A percentile compares a stretch with the other conserved stretches of the same genome.
Conservation (phyloP, 2,888 invertebrate species). For the Acleris sparsana region DNA sequence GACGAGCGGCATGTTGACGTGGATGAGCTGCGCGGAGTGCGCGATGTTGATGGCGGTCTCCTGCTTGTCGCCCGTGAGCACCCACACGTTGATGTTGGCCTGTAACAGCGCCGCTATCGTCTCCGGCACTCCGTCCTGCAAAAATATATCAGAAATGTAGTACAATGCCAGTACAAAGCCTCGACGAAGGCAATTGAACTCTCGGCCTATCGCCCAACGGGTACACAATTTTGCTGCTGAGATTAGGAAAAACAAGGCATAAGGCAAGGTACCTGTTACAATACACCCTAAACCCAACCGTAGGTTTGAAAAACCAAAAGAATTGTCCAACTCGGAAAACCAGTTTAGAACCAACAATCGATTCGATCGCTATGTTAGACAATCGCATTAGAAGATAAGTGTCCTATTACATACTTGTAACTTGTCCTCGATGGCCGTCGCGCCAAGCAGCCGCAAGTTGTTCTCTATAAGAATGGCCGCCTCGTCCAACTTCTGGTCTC, state of each 20-base stretch:
- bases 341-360: no score
- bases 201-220: no score
- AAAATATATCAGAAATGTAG: no score
- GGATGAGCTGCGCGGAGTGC: conserved; percentile 94
- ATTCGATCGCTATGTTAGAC: neutral
- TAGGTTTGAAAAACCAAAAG: no score
- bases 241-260: no score
- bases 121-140: conserved; percentile 93
- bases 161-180: no score
- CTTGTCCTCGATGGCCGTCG: conserved; percentile 99
- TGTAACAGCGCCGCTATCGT: conserved; percentile 95
- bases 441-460: conserved; percentile 94
- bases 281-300: no score
- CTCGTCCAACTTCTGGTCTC: conserved; percentile 95
- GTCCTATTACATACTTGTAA: conserved; percentile 86
- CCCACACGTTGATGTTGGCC: conserved; percentile 98
- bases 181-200: no score
- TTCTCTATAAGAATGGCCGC: conserved; percentile 96
- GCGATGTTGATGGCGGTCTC: conserved; percentile 99
- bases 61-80: conserved; percentile 99
- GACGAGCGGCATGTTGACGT: conserved; percentile 92
- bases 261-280: no score
- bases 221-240: no score
- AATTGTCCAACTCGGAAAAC: no score
- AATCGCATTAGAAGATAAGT: neutral